A percentile compares a stretch with the other conserved stretches of the same genome.
Conservation (phyloP, 2,888 invertebrate genomes). For the Brassicogethes aeneus region DNA sequence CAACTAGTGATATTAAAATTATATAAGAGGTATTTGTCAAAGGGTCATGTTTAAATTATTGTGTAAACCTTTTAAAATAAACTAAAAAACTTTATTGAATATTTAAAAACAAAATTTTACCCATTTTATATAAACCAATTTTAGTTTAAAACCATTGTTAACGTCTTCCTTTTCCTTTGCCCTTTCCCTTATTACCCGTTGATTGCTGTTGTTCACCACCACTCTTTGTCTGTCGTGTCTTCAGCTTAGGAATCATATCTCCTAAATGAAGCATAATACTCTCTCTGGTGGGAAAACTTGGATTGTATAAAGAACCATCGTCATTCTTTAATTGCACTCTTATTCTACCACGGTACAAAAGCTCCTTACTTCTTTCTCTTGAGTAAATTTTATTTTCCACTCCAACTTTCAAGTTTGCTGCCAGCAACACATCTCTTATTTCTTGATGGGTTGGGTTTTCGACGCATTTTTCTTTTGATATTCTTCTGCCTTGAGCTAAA, state of each 20-base stretch:
- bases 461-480: slow-evolving; percentile 78
- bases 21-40: no score
- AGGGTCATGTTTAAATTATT: no score
- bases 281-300: slow-evolving; percentile 65
- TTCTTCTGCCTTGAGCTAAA: slow-evolving; percentile 76
- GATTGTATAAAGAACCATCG: slow-evolving; percentile 67
- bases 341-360: slow-evolving; percentile 76
- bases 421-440: slow-evolving; percentile 83
- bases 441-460: slow-evolving; percentile 94
- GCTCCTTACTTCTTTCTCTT: slow-evolving; percentile 85
- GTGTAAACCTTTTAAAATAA: no score
- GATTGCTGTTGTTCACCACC: slow-evolving; percentile 28
- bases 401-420: slow-evolving; percentile 74
- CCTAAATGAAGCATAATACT: slow-evolving; percentile 70
- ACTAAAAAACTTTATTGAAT: no score
- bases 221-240: slow-evolving; percentile 59
- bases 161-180: slow-evolving; percentile 29
- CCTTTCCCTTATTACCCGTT: slow-evolving; percentile 30
- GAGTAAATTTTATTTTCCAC: slow-evolving; percentile 91
- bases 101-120: no score
- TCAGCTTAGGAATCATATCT: slow-evolving; percentile 84
- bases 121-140: no score
- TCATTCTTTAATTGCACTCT: slow-evolving; percentile 88
- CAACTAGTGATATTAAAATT: no score
- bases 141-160: no score